Evolutionary conservation across 2,797 vertebrate genomes (phyloP).

Genomic region (Leptoclinus maculatus): DNA sequence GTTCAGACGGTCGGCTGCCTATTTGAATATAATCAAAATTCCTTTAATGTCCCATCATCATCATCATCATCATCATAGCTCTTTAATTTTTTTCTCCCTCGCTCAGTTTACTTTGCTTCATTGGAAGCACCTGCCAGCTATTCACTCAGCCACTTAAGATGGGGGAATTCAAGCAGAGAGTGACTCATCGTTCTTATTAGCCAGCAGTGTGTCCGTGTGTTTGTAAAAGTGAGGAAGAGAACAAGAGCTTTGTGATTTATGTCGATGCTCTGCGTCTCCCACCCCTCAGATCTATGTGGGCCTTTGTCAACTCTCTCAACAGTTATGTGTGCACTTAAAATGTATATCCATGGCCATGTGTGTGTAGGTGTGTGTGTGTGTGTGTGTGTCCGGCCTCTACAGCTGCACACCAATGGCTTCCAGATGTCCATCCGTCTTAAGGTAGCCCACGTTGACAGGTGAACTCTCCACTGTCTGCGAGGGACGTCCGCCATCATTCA

Average conservation of each 20-base stretch:
- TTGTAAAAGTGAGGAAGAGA: conserved; percentile 14
- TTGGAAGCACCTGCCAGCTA: conserved; percentile 74
- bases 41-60: conserved; percentile 61
- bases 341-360: conserved; percentile 43
- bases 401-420: conserved; percentile 76
- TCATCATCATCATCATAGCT: conserved; percentile 59
- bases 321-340: conserved; percentile 67
- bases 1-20: conserved; percentile 62
- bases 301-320: conserved; percentile 70
- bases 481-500: conserved; percentile 69
- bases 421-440: conserved; percentile 83
- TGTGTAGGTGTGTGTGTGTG: conserved; percentile 17
- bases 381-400: conserved; percentile 44
- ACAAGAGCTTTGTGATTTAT: conserved; percentile 67
- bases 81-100: conserved; percentile 51
- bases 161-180: conserved; percentile 62
- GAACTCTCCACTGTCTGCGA: conserved; percentile 79
- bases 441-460: conserved; percentile 79
- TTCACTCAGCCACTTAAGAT: conserved; percentile 69
- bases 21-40: conserved; percentile 64
- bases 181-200: conserved; percentile 74
- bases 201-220: conserved; percentile 6
- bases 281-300: conserved; percentile 64
- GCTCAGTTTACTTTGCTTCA: conserved; percentile 64
- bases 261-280: conserved; percentile 53